These are phyloP conservation scores for Halocynthia aurantium DNA, from an alignment of 23 tunicate genomes.

Conservation along the genomic window DNA sequence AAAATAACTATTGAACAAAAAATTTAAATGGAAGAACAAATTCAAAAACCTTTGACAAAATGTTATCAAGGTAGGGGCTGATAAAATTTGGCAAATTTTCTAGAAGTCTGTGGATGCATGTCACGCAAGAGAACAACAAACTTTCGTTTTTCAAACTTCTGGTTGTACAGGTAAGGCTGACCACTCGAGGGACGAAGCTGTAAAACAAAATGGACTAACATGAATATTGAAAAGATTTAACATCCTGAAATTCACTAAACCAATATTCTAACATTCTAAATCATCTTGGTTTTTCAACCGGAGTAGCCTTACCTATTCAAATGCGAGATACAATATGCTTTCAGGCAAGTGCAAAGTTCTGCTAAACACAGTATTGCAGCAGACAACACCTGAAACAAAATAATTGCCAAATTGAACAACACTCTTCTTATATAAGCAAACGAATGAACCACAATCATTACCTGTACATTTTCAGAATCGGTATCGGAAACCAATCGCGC, in stretches of 20 bases:
- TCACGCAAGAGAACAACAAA: conserved; percentile 5
- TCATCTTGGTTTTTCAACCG: neutral
- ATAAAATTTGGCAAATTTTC: conserved; percentile 42
- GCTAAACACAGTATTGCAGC: conserved; percentile 31
- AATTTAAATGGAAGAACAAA: neutral
- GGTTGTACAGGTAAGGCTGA: neutral
- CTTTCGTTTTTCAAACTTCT: neutral
- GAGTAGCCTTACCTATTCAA: conserved; percentile 29
- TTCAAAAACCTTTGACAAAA: conserved; percentile 25
- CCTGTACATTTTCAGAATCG: too few relatives aligned
- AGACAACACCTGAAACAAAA: conserved; percentile 28
- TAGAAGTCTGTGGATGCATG: conserved; percentile 37
- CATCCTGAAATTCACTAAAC: too few relatives aligned
- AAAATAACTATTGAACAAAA: neutral
- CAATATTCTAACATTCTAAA: too few relatives aligned
- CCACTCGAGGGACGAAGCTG: neutral
- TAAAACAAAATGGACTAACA: too few relatives aligned
- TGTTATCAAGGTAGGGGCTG: conserved; percentile 49
- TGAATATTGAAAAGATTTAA: too few relatives aligned
- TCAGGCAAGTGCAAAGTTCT: conserved; percentile 28
- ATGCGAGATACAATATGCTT: conserved; percentile 61
- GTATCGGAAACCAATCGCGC: neutral
- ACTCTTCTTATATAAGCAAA: too few relatives aligned
- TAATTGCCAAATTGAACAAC: too few relatives aligned
- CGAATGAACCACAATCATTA: too few relatives aligned